Evolutionary conservation across 2,888 invertebrate genomes (phyloP).

Genomic region (Sepiola atlantica): DNA sequence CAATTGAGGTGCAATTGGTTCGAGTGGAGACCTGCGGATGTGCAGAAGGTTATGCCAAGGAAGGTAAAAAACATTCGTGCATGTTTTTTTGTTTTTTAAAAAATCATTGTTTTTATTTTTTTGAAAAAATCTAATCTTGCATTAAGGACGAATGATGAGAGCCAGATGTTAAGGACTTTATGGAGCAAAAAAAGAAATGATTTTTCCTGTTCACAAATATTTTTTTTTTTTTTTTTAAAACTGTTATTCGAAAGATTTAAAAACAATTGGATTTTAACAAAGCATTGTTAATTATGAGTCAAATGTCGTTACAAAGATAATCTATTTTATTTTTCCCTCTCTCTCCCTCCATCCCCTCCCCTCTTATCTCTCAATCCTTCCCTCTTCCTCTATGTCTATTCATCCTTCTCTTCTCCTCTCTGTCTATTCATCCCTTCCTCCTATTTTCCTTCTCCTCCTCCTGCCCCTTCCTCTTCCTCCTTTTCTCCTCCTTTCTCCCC

Average conservation of each 20-base stretch:
- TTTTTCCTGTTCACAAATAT: not conserved
- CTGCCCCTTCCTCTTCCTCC: not conserved
- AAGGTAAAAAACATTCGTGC: conserved; percentile 79
- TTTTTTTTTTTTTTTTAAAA: not conserved
- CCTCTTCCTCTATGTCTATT: not conserved
- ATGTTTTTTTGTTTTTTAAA: not conserved
- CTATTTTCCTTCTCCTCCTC: not conserved
- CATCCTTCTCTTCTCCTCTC: fast-evolving
- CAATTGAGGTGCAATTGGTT: conserved; percentile 94
- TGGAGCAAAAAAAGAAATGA: not conserved
- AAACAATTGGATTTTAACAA: not conserved
- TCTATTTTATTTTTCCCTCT: not conserved
- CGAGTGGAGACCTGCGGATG: conserved; percentile 94
- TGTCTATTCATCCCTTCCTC: not conserved
- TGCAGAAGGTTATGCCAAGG: conserved; percentile 86
- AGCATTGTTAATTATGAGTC: not conserved
- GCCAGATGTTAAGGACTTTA: too few relatives aligned
- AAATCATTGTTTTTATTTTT: not conserved
- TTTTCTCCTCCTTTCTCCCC: not conserved
- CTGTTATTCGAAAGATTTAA: not conserved
- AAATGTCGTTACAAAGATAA: not conserved
- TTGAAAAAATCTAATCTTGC: not conserved
- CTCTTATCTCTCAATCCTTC: not conserved
- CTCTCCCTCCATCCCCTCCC: not conserved
- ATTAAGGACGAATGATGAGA: not conserved